These are phyloP conservation scores for Willowsia nigromaculata DNA, from an alignment of 2,888 invertebrate genomes.

Conservation along the genomic window DNA sequence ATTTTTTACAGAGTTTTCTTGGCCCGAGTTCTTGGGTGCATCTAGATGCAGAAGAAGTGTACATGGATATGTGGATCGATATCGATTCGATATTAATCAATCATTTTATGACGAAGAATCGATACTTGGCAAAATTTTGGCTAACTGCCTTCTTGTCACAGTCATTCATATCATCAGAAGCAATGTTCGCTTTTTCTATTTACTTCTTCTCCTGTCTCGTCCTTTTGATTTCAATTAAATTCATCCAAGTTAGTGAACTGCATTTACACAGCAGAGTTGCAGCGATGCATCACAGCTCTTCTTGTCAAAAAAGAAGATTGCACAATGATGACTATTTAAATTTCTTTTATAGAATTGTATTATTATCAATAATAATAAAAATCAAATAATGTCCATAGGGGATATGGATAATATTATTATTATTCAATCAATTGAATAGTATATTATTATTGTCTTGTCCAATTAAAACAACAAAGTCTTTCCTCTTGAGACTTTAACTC, in stretches of 20 bases:
- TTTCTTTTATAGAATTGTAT: constrained; percentile 7
- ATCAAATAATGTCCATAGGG: background rate
- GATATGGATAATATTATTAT: constrained; percentile 2
- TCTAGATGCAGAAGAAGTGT: background rate
- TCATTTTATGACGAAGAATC: constrained; percentile 40
- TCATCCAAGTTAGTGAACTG: background rate
- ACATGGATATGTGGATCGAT: background rate
- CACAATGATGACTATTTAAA: constrained; percentile 26
- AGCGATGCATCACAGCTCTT: background rate
- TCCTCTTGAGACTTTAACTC: background rate
- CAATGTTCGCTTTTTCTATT: background rate
- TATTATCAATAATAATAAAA: constrained; percentile 28
- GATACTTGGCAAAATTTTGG: constrained; percentile 11
- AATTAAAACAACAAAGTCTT: constrained; percentile 34
- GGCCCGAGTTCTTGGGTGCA: background rate
- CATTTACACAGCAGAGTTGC: background rate
- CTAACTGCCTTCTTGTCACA: constrained; percentile 46
- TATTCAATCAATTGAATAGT: constrained; percentile 17
- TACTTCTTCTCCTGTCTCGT: background rate
- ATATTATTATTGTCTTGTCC: constrained; percentile 48
- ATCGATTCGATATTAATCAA: constrained; percentile 53
- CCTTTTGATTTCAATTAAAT: constrained; percentile 28
- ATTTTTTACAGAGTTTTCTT: constrained; percentile 17
- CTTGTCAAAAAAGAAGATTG: background rate
- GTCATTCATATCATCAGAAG: constrained; percentile 41